Conservation (phyloP, 2,797 vertebrate species). For the Sylvia borin region DNA sequence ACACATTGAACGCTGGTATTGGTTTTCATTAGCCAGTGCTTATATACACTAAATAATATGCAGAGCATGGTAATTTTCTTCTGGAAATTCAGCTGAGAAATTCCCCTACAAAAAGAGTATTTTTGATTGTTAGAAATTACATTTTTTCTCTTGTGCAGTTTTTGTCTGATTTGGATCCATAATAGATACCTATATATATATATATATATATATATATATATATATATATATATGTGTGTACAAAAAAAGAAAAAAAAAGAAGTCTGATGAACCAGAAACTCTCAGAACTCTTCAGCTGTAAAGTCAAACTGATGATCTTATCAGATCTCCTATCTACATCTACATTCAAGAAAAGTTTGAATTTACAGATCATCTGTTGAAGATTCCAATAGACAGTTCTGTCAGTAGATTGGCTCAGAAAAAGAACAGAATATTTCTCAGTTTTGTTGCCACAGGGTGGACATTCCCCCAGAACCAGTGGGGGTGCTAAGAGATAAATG, state of each 20-base stretch:
- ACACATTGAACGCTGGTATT: background rate
- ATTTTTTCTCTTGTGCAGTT: background rate
- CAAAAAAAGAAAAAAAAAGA: background rate
- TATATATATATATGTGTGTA: too few relatives aligned
- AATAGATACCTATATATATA: background rate
- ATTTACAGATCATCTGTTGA: background rate
- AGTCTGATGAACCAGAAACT: background rate
- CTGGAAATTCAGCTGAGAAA: background rate
- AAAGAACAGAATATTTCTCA: background rate
- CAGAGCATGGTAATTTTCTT: background rate
- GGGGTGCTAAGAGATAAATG: background rate
- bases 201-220: too few relatives aligned
- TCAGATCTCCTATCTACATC: background rate
- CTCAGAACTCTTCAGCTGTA: background rate
- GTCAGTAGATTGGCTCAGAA: background rate
- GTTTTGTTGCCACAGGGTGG: background rate
- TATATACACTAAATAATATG: background rate
- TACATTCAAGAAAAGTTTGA: background rate
- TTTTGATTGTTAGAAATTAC: background rate
- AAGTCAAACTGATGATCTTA: background rate
- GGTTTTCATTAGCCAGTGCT: background rate
- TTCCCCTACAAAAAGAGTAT: background rate
- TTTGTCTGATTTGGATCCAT: background rate
- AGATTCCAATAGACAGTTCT: background rate
- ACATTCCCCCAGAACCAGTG: background rate